A percentile compares a stretch with the other conserved stretches of the same genome.
Evolutionary conservation across 2,113 vertebrate species (phyloP).

Genomic region (Craseonycteris thonglongyai): DNA sequence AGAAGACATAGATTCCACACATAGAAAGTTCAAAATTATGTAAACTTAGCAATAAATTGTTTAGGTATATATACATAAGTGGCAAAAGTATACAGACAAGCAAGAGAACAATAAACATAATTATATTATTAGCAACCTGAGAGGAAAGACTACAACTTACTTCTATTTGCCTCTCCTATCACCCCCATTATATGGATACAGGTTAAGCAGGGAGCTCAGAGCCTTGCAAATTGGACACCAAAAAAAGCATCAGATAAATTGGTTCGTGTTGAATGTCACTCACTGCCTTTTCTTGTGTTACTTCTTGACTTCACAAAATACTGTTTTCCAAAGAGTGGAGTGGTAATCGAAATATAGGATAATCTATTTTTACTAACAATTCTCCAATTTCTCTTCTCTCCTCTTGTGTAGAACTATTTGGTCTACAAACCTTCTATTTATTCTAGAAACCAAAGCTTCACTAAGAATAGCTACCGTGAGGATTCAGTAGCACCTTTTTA

Average conservation of each 20-base stretch:
- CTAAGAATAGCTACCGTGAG: not conserved
- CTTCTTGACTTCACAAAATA: not conserved
- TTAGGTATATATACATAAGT: not conserved
- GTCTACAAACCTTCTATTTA: not conserved
- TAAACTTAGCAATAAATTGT: not conserved
- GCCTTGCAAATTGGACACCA: not conserved
- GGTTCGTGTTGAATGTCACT: not conserved
- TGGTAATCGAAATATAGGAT: not conserved
- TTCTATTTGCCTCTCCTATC: not conserved
- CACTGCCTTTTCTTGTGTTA: not conserved
- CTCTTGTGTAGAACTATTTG: not conserved
- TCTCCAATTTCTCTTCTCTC: not conserved
- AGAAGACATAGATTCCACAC: not conserved
- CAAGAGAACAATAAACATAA: not conserved
- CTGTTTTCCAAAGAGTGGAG: not conserved
- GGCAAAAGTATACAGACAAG: not conserved
- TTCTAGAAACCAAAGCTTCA: not conserved
- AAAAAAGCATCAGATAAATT: not conserved
- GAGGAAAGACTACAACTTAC: not conserved
- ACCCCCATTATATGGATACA: fast-evolving
- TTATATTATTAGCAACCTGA: not conserved
- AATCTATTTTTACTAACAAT: not conserved
- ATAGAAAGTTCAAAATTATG: not conserved
- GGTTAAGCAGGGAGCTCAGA: not conserved
- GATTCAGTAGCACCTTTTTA: not conserved